phyloP scores from a whole-genome alignment of 2,113 vertebrate genomes.

The Stigmatopora argus region DNA sequence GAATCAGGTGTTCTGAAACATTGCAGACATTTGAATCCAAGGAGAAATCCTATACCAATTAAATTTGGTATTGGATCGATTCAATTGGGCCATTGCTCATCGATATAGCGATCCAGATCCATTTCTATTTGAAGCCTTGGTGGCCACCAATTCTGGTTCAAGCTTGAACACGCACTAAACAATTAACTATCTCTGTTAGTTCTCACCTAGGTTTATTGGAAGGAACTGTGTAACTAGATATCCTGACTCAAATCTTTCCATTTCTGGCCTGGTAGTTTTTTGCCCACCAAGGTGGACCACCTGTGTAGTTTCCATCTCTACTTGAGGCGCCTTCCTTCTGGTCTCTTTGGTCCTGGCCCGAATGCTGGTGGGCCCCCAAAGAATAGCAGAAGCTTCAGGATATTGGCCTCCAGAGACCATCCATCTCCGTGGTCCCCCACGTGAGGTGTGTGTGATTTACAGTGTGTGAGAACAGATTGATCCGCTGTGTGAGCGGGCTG shows the following conservation, averaged over 20 bases:
- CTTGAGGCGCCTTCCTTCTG: constrained; percentile 43
- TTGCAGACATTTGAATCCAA: no score
- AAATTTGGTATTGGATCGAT: no score
- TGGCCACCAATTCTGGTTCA: neutral
- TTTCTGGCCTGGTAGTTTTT: constrained; percentile 11
- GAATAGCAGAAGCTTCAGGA: constrained; percentile 46
- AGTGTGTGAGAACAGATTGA: constrained; percentile 66
- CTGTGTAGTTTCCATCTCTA: constrained; percentile 64
- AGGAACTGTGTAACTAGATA: neutral
- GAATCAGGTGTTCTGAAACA: no score
- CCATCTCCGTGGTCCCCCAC: constrained; percentile 39
- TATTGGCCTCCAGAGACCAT: constrained; percentile 45
- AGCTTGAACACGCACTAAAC: neutral
- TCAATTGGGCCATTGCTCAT: no score
- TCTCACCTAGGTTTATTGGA: neutral
- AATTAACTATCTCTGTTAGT: neutral
- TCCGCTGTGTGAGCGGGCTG: constrained; percentile 57
- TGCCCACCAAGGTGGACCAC: constrained; percentile 75
- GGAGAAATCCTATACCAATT: no score
- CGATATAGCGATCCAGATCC: no score
- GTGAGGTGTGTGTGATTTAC: constrained; percentile 72
- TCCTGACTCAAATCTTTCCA: constrained; percentile 4
- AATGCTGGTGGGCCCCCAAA: constrained; percentile 61
- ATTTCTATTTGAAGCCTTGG: no score
- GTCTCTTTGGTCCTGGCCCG: constrained; percentile 23